Base-by-base conservation (phyloP, 1,140 invertebrate species). In the Bombus difficillimus region DNA sequence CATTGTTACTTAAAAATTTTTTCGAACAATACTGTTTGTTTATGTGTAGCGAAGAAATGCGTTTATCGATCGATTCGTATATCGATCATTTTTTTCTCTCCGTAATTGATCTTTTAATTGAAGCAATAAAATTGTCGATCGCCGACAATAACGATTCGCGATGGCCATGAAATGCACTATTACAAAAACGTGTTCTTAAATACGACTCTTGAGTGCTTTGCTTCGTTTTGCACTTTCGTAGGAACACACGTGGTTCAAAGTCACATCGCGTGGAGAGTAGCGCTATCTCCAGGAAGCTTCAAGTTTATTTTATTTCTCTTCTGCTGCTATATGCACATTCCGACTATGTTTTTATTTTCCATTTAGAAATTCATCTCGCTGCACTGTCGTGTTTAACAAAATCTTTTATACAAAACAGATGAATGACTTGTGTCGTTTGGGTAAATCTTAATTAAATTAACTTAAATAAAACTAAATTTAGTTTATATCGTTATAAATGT, bases 221-320 rank as follows among this genome's bases (percentile, higher is more conserved):
- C 32, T 37, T 82, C 57, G 74, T 22, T 80, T 85, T 73, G 68
- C 77, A 77, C 57, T 72, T 85, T 73, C 32, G 68, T 72, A 41
- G 83, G n/a, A 62, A 25, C 32, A 59, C 83, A 85, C 83, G 77
- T 80, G 83, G 76, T 72, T 84, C 47, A 32, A 43, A 43, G 75
- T 59, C 37, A 41, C 62, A 71, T 57, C 64, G 64, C 43, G 25
- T 57, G 75, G 76, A 39, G 37, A 85, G 41, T 69, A 72, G 47
- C 76, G 83, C 53, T 85, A 85, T 85, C 83, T 85, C 68, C 77
- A 72, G 66, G 83, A 72, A 72, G 43, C 41, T 57, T 15, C 25
- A 15, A 80, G 39, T 72, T 80, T 80, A 64, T 72, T 80, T 80
- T 85, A 53, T 80, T 64, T 85, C 39, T 32, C 25, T 37, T 25